Evolutionary conservation across 53 echinoderm and acorn worm genomes (phyloP), one percentile per base, ranked within the genome.

Genomic region (Henricia sp.): DNA sequence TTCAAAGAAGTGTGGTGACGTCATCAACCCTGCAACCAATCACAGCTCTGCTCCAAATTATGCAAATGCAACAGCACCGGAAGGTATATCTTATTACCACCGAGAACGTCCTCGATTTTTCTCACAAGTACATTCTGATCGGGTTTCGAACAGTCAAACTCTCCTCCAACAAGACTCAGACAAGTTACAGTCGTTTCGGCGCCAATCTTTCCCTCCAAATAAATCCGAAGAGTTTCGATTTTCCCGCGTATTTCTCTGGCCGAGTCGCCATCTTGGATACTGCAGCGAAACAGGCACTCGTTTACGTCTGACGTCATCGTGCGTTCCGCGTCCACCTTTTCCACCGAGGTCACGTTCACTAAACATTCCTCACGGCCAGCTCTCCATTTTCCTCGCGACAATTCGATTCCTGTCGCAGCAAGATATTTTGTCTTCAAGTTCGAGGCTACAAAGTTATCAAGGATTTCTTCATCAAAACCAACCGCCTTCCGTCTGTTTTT

Each of bases 181-280:
- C 80, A 62, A 12, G 71, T 40, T 0, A 51, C 3, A 14, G 90
- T 37, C 50, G 74, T 25, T 11, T 71, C 74, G 0, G 71, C 58
- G 10, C 93, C 93, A 6, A 93, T 76, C 10, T 73, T 88, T 32
- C 82, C 58, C 34, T 93, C 93, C 25, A 93, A 82, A 64, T 88
- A 93, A 16, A 57, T 46, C 12, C 84, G 77, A 5, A 93, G 71
- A 0, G 78, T 71, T 64, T 93, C 93, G n/a, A 85, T 39, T 64
- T 88, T 93, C 10, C 82, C 88, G 1, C 93, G 84, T 1, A 93
- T 66, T 2, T 84, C 88, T 9, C 42, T 36, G 4, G 88, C 84
- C 48, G 70, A 21, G 12, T 93, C 93, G 0, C 74, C 82, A 20
- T 6, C 64, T 14, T 32, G n/a, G 4, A 64, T 12, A 32, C 80